A percentile compares a stretch with the other conserved stretches of the same genome.
phyloP scores from a whole-genome alignment of 2,888 invertebrate genomes.

The Chalcis sispes region DNA sequence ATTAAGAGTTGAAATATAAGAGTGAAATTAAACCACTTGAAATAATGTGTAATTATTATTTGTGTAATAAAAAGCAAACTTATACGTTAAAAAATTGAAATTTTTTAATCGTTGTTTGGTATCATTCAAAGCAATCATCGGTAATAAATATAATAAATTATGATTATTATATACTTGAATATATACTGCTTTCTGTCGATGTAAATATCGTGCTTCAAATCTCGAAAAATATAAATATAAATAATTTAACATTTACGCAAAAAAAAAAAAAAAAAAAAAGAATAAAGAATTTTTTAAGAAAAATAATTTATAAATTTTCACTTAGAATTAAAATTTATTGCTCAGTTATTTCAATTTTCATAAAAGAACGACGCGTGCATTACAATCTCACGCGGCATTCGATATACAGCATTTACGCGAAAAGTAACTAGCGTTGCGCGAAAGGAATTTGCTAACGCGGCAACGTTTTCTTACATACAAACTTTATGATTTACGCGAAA shows the following conservation, averaged over 20 bases:
- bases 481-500: constrained; percentile 50
- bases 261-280: not conserved
- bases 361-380: constrained; percentile 27
- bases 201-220: too few species aligned
- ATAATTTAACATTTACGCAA: constrained; percentile 10
- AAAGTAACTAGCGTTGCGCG: constrained; percentile 20
- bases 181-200: too few species aligned
- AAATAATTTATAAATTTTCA: constrained; percentile 27
- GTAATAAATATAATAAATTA: too few species aligned
- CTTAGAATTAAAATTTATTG: constrained; percentile 38
- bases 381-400: constrained; percentile 24
- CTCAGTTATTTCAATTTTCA: constrained; percentile 14
- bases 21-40: too few species aligned
- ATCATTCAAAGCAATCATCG: too few species aligned
- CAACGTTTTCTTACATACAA: constrained; percentile 39
- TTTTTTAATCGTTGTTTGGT: too few species aligned
- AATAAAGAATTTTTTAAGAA: constrained; percentile 7
- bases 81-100: too few species aligned
- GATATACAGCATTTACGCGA: constrained; percentile 13
- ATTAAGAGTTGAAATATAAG: too few species aligned
- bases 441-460: constrained; percentile 45
- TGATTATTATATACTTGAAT: too few species aligned
- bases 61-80: too few species aligned
- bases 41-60: too few species aligned
- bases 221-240: too few species aligned